A percentile compares a stretch with the other conserved stretches of the same genome.
Conservation (phyloP, 2,888 invertebrate species). For the Brachyptera risi region DNA sequence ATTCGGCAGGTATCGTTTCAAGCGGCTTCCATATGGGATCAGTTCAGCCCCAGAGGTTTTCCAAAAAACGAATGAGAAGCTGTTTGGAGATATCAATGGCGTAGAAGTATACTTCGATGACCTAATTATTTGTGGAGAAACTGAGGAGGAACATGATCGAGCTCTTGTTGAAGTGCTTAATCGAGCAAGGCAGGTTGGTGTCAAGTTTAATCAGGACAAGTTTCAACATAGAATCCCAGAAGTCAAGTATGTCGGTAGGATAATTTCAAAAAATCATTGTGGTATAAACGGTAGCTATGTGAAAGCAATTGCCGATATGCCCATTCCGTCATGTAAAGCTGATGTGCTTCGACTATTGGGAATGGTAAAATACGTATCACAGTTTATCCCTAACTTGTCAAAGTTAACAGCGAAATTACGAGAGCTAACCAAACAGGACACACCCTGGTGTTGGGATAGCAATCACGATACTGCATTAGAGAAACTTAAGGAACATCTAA, state of each 20-base stretch:
- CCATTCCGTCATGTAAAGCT: constrained; percentile 34
- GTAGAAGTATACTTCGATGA: constrained; percentile 24
- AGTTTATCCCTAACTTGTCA: constrained; percentile 37
- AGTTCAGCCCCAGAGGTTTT: constrained; percentile 22
- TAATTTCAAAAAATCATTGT: constrained; percentile 6
- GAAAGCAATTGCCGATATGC: neutral
- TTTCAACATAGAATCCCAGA: neutral
- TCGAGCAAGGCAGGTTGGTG: constrained; percentile 3
- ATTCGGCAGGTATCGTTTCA: constrained; percentile 26
- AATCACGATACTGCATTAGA: constrained; percentile 12
- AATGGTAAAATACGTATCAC: constrained; percentile 36
- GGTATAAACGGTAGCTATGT: constrained; percentile 5
- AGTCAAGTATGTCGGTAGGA: constrained; percentile 21
- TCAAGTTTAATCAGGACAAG: constrained; percentile 22
- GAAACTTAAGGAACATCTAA: no score
- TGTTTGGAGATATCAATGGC: constrained; percentile 18
- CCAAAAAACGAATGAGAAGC: constrained; percentile 7
- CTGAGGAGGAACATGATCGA: constrained; percentile 16
- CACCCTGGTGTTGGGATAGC: constrained; percentile 23
- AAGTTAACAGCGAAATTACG: constrained; percentile 33
- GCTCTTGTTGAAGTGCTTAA: constrained; percentile 15
- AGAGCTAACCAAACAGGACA: constrained; percentile 30
- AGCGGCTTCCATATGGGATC: constrained; percentile 21
- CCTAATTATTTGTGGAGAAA: constrained; percentile 19
- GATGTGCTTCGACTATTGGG: constrained; percentile 38